Conservation (phyloP, 2,113 vertebrate species). For the Podarcis muralis region DNA sequence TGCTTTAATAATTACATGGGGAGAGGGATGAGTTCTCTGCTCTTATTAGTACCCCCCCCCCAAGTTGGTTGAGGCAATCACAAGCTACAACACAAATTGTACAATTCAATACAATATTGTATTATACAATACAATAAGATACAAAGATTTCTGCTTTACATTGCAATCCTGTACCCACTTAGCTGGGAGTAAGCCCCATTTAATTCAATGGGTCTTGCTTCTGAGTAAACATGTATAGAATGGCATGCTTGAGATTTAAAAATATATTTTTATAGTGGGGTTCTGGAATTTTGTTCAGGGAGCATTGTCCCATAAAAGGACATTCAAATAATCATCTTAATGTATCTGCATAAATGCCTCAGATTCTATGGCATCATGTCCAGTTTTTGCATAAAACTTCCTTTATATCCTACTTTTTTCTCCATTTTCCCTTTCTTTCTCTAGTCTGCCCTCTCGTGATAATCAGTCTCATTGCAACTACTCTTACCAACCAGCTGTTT, state of each 20-base stretch:
- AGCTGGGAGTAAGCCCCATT: not conserved
- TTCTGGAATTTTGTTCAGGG: not conserved
- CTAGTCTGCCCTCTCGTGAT: slow-evolving; percentile 78
- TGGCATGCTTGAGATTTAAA: not conserved
- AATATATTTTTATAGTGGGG: not conserved
- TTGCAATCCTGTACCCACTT: not conserved
- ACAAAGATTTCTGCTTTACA: not conserved
- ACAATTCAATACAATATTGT: too few species aligned
- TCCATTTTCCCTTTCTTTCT: slow-evolving; percentile 22
- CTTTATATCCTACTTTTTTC: not conserved
- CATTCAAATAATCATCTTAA: not conserved
- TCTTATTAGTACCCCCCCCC: not conserved
- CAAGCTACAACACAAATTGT: slow-evolving; percentile 4
- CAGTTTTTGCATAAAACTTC: not conserved
- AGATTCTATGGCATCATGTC: not conserved
- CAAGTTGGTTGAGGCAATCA: slow-evolving; percentile 38
- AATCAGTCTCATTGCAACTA: slow-evolving; percentile 52
- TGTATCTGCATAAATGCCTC: rapidly evolving
- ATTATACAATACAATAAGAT: too few species aligned
- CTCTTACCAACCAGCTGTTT: slow-evolving; percentile 24
- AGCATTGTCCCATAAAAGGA: not conserved
- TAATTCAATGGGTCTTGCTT: not conserved
- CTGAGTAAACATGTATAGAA: not conserved
- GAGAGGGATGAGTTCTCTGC: not conserved
- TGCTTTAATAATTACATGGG: not conserved